Conservation (phyloP, 2,113 vertebrate species). For the Cyprinodon tularosa region DNA sequence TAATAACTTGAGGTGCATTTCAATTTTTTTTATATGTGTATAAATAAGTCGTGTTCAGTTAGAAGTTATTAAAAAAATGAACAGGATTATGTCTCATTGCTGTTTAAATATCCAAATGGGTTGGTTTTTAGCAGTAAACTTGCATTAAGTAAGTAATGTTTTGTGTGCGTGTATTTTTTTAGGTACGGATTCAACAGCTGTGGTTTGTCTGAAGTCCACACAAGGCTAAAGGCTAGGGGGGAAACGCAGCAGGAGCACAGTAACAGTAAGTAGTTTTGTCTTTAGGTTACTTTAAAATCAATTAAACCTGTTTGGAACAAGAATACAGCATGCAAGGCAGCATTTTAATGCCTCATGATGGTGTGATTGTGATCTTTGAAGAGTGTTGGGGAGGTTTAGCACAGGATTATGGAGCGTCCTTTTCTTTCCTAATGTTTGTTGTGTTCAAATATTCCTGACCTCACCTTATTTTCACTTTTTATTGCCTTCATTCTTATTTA, state of each 20-base stretch:
- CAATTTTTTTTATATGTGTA: background rate
- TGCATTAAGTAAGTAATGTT: background rate
- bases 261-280: conserved; percentile 74
- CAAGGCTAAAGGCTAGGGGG: conserved; percentile 82
- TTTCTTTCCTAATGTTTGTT: background rate
- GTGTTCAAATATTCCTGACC: conserved; percentile 31
- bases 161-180: conserved; percentile 1
- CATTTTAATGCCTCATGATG: background rate
- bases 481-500: conserved; percentile 30
- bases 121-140: background rate
- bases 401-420: background rate
- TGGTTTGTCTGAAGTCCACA: conserved; percentile 80
- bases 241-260: conserved; percentile 80
- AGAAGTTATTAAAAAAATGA: background rate
- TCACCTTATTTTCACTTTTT: conserved; percentile 34
- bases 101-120: background rate
- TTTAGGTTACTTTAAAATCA: background rate
- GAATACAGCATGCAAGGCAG: background rate
- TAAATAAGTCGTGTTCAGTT: background rate
- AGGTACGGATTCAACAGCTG: conserved; percentile 99
- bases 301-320: background rate
- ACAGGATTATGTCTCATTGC: background rate
- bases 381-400: background rate
- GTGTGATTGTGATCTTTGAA: background rate
- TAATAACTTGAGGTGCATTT: too few relatives aligned